Conservation (phyloP, 2,113 vertebrate species). For the Indicator indicator region DNA sequence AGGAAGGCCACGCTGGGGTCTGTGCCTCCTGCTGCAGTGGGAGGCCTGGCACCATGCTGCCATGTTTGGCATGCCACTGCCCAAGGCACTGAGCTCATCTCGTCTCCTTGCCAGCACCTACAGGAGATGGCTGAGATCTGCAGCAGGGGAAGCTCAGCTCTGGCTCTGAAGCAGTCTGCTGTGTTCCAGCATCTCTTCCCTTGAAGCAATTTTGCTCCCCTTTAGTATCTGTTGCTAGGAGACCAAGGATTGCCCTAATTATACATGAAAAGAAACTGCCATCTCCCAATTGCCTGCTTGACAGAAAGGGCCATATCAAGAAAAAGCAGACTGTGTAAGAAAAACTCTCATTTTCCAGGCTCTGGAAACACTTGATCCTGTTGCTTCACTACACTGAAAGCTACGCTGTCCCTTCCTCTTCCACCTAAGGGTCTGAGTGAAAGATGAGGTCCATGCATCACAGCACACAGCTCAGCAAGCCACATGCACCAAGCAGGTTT, state of each 20-base stretch:
- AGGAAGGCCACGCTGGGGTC: neutral
- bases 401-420: neutral
- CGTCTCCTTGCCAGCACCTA: neutral
- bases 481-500: constrained; percentile 28
- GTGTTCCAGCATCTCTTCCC: neutral
- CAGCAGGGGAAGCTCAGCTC: neutral
- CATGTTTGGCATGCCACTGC: neutral
- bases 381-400: neutral
- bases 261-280: constrained; percentile 3
- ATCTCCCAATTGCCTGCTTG: neutral
- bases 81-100: neutral
- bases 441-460: constrained; percentile 42
- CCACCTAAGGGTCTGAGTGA: neutral
- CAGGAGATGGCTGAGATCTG: neutral
- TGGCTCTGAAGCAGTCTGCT: neutral
- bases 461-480: constrained; percentile 59
- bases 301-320: neutral
- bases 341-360: neutral
- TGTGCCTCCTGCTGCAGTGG: neutral
- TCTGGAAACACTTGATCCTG: neutral
- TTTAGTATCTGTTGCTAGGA: constrained; percentile 30
- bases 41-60: neutral
- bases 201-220: neutral
- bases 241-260: constrained; percentile 23
- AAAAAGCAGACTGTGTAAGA: neutral